A percentile compares a stretch with the other conserved stretches of the same genome.
phyloP scores from a whole-genome alignment of 2,113 vertebrate genomes.

The Xiphophorus couchianus region DNA sequence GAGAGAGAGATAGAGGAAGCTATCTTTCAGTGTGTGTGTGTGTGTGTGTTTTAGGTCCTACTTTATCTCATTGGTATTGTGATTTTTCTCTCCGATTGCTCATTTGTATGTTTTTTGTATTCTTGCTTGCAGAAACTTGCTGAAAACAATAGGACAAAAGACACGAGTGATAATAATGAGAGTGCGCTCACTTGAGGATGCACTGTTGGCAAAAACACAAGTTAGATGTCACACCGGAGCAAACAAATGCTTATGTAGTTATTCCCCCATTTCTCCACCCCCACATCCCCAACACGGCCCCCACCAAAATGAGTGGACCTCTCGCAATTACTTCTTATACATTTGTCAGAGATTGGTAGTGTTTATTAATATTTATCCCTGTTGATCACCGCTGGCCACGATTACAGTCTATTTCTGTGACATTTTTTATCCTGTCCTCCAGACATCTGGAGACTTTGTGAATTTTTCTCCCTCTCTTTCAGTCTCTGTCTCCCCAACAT shows the following conservation, averaged over 20 bases:
- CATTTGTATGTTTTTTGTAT: constrained; percentile 26
- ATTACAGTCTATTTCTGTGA: constrained; percentile 45
- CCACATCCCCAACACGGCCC: too few relatives aligned
- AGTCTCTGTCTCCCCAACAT: constrained; percentile 27
- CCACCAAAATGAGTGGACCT: background rate
- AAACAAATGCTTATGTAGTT: constrained; percentile 29
- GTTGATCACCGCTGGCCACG: constrained; percentile 61
- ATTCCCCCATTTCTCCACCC: constrained; percentile 6
- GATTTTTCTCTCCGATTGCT: constrained; percentile 14
- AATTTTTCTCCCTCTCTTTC: constrained; percentile 17
- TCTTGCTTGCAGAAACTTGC: constrained; percentile 36
- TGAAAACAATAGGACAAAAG: constrained; percentile 34
- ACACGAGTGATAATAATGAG: constrained; percentile 49
- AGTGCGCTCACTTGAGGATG: constrained; percentile 3
- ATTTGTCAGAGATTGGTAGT: constrained; percentile 52
- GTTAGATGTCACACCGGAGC: constrained; percentile 50
- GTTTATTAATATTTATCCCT: constrained; percentile 71
- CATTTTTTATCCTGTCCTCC: constrained; percentile 50
- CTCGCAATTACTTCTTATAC: constrained; percentile 18
- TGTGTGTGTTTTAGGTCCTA: constrained; percentile 29
- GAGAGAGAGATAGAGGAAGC: constrained; percentile 38
- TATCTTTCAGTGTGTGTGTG: constrained; percentile 34
- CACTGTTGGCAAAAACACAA: constrained; percentile 42
- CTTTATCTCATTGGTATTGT: constrained; percentile 40
- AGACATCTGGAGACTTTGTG: constrained; percentile 30